Percentiles rank a stretch among this genome's conserved stretches.
phyloP scores from a whole-genome alignment of 2,797 vertebrate species.

The Mus spretus region DNA sequence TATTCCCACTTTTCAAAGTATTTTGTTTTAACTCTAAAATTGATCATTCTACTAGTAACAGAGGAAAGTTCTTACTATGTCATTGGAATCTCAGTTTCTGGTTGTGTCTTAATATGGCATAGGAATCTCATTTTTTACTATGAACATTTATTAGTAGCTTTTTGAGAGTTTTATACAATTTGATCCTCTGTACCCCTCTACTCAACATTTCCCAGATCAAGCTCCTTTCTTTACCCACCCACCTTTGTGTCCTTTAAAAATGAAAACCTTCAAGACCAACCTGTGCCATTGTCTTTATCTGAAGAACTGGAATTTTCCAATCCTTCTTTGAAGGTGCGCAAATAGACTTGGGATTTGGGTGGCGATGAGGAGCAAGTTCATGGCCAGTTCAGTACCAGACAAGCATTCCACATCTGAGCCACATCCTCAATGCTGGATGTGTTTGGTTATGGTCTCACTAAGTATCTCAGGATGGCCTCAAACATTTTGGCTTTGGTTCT shows the following conservation, averaged over 20 bases:
- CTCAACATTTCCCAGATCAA: not conserved
- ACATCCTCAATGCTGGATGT: too few species aligned
- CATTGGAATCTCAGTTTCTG: constrained; percentile 18
- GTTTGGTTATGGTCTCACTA: too few species aligned
- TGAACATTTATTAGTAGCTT: not conserved
- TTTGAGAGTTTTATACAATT: not conserved
- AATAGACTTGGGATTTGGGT: not conserved
- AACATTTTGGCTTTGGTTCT: not conserved
- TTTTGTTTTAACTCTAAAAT: constrained; percentile 42
- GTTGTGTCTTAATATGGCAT: not conserved
- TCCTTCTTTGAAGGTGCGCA: not conserved
- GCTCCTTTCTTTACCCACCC: not conserved
- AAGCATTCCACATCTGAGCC: not conserved
- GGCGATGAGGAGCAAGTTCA: not conserved
- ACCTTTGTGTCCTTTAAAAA: not conserved
- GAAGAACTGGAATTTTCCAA: not conserved
- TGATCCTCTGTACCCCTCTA: not conserved
- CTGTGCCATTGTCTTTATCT: not conserved
- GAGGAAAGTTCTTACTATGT: not conserved
- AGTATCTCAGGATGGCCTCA: not conserved
- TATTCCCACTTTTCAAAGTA: not conserved
- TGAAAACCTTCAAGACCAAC: not conserved
- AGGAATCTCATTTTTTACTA: constrained; percentile 7
- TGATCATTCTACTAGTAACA: not conserved
- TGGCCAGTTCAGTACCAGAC: not conserved